Percentiles rank a stretch among this genome's conserved stretches.
Conservation (phyloP, 2,888 invertebrate species). For the Nomada fabriciana region DNA sequence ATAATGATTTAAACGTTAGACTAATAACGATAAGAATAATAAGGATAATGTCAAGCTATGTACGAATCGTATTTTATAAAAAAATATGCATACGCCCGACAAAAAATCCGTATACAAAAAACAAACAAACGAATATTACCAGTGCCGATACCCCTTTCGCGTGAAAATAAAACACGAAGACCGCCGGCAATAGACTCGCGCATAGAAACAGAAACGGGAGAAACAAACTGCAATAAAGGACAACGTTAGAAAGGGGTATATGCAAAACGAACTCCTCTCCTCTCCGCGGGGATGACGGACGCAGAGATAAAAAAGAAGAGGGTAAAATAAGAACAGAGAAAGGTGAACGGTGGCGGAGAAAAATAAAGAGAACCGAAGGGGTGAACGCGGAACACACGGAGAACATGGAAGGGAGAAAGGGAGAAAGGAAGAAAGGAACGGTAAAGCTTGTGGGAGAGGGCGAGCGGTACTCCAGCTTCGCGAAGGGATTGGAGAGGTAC, state of each 20-base stretch:
- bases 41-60: too few species aligned
- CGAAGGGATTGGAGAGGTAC: conserved; percentile 4
- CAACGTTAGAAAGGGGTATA: conserved; percentile 22
- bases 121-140: not conserved
- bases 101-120: not conserved
- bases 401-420: not conserved
- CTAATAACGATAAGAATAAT: too few species aligned
- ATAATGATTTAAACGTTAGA: not conserved
- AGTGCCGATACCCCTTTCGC: conserved; percentile 7
- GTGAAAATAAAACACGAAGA: not conserved
- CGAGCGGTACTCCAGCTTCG: conserved; percentile 9
- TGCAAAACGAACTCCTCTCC: not conserved
- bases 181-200: not conserved
- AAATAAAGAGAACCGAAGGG: conserved; percentile 17
- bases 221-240: conserved; percentile 12
- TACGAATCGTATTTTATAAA: too few species aligned
- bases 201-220: not conserved
- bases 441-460: not conserved
- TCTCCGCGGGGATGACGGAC: not conserved
- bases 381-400: not conserved
- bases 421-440: conserved; percentile 10
- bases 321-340: not conserved
- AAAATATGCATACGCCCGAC: not conserved
- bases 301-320: not conserved
- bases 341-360: not conserved